These are phyloP conservation scores for Hermetia illucens DNA, from an alignment of 1,140 invertebrate species.

Conservation along the genomic window DNA sequence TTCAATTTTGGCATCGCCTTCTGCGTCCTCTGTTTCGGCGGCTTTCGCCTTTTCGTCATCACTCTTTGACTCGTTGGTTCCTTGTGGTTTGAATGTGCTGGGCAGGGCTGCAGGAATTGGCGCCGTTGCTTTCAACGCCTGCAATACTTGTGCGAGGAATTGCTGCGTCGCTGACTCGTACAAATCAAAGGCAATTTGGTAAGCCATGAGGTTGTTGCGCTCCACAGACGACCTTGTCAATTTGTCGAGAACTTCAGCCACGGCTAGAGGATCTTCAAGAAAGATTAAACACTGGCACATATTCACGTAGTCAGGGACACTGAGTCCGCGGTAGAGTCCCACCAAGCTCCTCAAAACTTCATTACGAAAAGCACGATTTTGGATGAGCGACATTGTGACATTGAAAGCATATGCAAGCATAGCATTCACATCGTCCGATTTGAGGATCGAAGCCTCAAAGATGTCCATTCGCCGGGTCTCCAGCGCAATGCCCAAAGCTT, in stretches of 20 bases:
- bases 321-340: constrained; percentile 70
- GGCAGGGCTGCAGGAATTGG: constrained; percentile 65
- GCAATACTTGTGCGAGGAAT: constrained; percentile 78
- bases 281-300: constrained; percentile 96
- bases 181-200: constrained; percentile 97
- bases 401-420: constrained; percentile 93
- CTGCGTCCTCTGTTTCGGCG: constrained; percentile 31
- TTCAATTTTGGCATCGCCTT: constrained; percentile 21
- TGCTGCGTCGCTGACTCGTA: constrained; percentile 99
- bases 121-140: constrained; percentile 67
- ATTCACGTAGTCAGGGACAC: constrained; percentile 86
- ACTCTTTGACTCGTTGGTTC: constrained; percentile 31
- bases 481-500: constrained; percentile 84
- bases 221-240: constrained; percentile 66
- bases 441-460: constrained; percentile 75
- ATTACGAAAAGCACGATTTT: constrained; percentile 84
- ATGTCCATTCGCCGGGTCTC: constrained; percentile 95
- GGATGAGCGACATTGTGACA: constrained; percentile 90
- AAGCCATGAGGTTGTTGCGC: constrained; percentile 73
- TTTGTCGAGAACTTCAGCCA: constrained; percentile 83
- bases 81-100: constrained; percentile 53
- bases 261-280: constrained; percentile 80
- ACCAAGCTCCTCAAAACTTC: constrained; percentile 80
- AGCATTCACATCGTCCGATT: constrained; percentile 76
- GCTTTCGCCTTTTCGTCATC: constrained; percentile 34